phyloP scores from a whole-genome alignment of 2,888 invertebrate species.

The Erpobdella octoculata region DNA sequence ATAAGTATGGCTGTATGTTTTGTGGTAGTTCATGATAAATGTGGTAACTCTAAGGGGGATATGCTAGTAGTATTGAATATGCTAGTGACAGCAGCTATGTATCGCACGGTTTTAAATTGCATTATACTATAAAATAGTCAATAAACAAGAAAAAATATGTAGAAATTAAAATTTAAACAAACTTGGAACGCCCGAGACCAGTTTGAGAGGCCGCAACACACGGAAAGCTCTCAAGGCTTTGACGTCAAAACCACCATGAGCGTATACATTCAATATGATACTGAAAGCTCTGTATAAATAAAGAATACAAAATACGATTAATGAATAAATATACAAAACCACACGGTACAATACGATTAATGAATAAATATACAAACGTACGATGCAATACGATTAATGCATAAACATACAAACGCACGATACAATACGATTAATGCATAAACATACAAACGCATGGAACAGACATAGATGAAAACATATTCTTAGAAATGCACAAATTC shows the following conservation, averaged over 20 bases:
- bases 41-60: too few relatives aligned
- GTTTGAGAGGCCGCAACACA: conserved; percentile 71
- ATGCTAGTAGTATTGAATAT: neutral
- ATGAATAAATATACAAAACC: too few relatives aligned
- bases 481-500: conserved; percentile 45
- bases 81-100: neutral
- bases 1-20: too few relatives aligned
- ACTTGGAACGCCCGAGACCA: conserved; percentile 34
- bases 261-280: conserved; percentile 59
- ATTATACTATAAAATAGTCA: too few relatives aligned
- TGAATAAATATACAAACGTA: conserved; percentile 20
- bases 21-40: too few relatives aligned
- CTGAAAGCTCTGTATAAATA: conserved; percentile 70
- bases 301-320: too few relatives aligned
- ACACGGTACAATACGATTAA: too few relatives aligned
- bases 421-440: too few relatives aligned
- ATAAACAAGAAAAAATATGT: too few relatives aligned
- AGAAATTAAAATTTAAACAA: too few relatives aligned
- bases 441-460: too few relatives aligned
- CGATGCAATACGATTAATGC: neutral
- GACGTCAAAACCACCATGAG: conserved; percentile 80
- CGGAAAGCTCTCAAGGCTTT: conserved; percentile 96
- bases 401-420: neutral
- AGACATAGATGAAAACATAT: neutral
- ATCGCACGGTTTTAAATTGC: too few relatives aligned